Percentiles rank a stretch among this genome's conserved stretches.
Evolutionary conservation across 2,113 vertebrate species (phyloP).

Genomic region (Anser cygnoides): DNA sequence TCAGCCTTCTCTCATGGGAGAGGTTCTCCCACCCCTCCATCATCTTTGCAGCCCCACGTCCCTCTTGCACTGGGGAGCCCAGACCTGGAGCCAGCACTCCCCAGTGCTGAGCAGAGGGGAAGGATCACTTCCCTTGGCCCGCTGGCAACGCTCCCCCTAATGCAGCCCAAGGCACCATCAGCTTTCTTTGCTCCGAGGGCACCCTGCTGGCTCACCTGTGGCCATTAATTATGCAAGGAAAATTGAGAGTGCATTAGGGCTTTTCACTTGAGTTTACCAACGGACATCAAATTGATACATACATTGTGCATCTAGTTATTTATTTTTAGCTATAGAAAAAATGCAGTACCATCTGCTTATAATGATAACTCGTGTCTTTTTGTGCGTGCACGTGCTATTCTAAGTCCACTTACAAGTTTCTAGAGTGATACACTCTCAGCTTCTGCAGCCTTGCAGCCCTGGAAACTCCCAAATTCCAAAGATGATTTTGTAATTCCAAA

Average conservation of each 20-base stretch:
- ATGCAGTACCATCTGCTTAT: background rate
- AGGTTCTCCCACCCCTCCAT: background rate
- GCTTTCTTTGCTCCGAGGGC: fast-evolving
- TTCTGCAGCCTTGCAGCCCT: background rate
- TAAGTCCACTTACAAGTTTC: background rate
- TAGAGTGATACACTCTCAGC: background rate
- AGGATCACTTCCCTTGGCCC: background rate
- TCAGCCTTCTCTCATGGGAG: fast-evolving
- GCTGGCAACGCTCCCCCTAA: background rate
- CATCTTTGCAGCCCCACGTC: fast-evolving
- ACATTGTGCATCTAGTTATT: background rate
- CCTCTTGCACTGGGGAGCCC: background rate
- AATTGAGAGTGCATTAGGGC: background rate
- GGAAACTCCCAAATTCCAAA: background rate
- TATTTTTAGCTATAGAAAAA: background rate
- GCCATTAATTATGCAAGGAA: background rate
- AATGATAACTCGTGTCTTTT: background rate
- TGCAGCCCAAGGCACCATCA: background rate
- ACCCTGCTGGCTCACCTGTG: background rate
- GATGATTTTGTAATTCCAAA: background rate
- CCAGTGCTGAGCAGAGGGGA: background rate
- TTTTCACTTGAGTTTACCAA: background rate
- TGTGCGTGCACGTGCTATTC: background rate
- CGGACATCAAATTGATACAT: background rate
- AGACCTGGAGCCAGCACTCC: background rate